Percentiles rank a stretch among this genome's conserved stretches.
Conservation (phyloP, 2,113 vertebrate species). For the Menura novaehollandiae region DNA sequence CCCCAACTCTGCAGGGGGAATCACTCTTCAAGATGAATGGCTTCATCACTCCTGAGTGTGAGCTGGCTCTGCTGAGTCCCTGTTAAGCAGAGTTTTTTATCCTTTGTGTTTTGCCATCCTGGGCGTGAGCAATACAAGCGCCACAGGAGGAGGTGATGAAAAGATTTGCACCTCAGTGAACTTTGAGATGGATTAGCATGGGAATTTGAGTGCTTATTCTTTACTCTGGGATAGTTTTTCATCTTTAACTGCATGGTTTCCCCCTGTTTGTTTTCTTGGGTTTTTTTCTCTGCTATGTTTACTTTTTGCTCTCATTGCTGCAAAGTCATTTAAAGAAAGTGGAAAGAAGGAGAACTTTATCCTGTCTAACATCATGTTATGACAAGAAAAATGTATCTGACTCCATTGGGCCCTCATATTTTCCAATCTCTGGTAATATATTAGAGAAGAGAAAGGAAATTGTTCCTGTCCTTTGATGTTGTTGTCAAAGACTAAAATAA, state of each 20-base stretch:
- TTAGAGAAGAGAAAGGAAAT: slow-evolving; percentile 36
- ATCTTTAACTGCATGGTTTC: slow-evolving; percentile 13
- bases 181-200: slow-evolving; percentile 36
- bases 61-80: not conserved
- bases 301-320: slow-evolving; percentile 16
- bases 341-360: not conserved
- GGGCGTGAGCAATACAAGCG: not conserved
- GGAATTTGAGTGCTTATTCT: slow-evolving; percentile 18
- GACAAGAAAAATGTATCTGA: slow-evolving; percentile 8
- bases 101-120: not conserved
- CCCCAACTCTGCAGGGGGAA: slow-evolving; percentile 45
- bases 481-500: slow-evolving; percentile 36
- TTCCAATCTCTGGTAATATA: not conserved
- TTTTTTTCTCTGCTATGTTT: not conserved
- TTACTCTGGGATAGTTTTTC: slow-evolving; percentile 34
- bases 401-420: not conserved
- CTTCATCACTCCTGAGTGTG: not conserved
- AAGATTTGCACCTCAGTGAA: slow-evolving; percentile 41
- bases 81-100: not conserved
- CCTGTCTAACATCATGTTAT: not conserved
- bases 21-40: slow-evolving; percentile 72
- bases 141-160: slow-evolving; percentile 37
- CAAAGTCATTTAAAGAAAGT: slow-evolving; percentile 18
- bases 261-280: not conserved
- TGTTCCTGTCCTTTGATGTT: slow-evolving; percentile 21